Evolutionary conservation across 2,888 invertebrate genomes (phyloP).

Genomic region (Amiota minor): DNA sequence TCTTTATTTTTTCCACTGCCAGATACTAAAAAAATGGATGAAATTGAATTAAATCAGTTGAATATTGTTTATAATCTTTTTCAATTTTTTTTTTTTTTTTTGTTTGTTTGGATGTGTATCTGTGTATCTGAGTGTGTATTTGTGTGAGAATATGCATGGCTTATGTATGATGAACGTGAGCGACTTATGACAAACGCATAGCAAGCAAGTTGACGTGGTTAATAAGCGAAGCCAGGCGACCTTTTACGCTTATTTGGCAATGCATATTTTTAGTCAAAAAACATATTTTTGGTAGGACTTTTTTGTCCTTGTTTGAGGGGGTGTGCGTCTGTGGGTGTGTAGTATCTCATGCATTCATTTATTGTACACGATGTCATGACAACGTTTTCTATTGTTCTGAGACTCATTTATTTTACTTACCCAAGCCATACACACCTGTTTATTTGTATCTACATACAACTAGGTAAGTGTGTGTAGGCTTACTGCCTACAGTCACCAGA

Average conservation of each 20-base stretch:
- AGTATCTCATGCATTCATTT: constrained; percentile 10
- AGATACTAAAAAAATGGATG: not conserved
- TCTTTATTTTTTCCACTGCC: not conserved
- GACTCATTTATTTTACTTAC: constrained; percentile 68
- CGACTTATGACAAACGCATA: not conserved
- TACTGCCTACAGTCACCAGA: too few species aligned
- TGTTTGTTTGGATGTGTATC: constrained; percentile 18
- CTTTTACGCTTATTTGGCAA: constrained; percentile 14
- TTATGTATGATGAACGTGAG: not conserved
- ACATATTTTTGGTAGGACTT: not conserved
- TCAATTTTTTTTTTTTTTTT: constrained; percentile 17
- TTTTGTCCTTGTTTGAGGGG: not conserved
- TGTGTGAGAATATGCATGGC: not conserved
- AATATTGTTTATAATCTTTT: constrained; percentile 35
- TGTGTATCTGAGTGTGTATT: not conserved
- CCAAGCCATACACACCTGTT: constrained; percentile 49
- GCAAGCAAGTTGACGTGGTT: not conserved
- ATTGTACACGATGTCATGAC: constrained; percentile 13
- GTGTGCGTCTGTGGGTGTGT: constrained; percentile 28
- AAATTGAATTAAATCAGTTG: constrained; percentile 56
- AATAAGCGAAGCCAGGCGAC: not conserved
- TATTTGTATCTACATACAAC: too few species aligned
- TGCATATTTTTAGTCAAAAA: constrained; percentile 12
- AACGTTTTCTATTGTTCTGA: constrained; percentile 54
- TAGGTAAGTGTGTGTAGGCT: too few species aligned